These are phyloP conservation scores for Valencia hispanica DNA, from an alignment of 2,797 vertebrate species.

Conservation along the genomic window DNA sequence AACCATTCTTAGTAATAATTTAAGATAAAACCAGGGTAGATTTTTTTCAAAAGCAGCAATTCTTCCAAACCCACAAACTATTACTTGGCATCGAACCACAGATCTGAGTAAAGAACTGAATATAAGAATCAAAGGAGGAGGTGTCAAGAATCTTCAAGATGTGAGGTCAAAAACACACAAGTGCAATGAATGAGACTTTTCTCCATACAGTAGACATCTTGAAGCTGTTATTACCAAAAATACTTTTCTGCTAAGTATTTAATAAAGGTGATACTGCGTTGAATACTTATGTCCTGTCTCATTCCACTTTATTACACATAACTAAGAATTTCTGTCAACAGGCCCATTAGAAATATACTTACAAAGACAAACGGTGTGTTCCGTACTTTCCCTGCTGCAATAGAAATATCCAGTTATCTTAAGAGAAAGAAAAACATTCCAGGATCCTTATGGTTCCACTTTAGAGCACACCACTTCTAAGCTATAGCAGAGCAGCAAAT, in stretches of 20 bases:
- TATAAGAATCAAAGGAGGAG: neutral
- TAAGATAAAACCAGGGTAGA: neutral
- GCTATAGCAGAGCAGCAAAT: slow-evolving; percentile 34
- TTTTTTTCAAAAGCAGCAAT: neutral
- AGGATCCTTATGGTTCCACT: neutral
- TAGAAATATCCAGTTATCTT: slow-evolving; percentile 14
- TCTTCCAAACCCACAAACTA: neutral
- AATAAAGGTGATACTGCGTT: neutral
- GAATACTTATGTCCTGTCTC: neutral
- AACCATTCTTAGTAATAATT: neutral
- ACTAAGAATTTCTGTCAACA: neutral
- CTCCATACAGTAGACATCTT: neutral
- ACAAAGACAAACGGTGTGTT: neutral
- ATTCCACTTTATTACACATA: neutral
- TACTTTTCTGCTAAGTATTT: neutral
- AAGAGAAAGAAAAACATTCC: slow-evolving; percentile 3
- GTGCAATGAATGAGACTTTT: neutral
- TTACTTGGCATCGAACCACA: neutral
- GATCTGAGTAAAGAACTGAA: neutral
- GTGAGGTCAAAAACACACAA: neutral
- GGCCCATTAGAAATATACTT: neutral
- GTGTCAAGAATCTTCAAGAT: neutral
- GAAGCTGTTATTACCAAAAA: neutral
- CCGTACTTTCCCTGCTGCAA: neutral
- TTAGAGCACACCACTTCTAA: slow-evolving; percentile 7